Evolutionary conservation across 2,888 invertebrate genomes (phyloP).

Genomic region (Hirtodrosophila confusa): DNA sequence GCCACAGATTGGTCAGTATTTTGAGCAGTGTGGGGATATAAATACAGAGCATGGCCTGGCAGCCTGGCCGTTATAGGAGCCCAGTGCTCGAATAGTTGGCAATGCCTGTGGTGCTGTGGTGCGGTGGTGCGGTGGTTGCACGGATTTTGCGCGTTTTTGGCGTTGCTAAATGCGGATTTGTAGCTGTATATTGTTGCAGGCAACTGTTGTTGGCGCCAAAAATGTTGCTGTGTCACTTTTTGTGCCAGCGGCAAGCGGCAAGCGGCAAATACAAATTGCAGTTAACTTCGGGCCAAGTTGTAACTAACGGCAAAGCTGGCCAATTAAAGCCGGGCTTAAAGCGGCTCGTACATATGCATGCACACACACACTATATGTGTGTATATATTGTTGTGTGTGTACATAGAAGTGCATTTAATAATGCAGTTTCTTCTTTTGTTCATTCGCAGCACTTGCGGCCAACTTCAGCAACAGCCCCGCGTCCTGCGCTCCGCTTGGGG

Average conservation of each 20-base stretch:
- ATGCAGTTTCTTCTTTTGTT: slow-evolving; percentile 47
- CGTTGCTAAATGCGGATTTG: slow-evolving; percentile 52
- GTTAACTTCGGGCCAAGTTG: slow-evolving; percentile 34
- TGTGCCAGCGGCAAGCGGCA: not conserved
- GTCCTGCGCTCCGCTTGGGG: not conserved
- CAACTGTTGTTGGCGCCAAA: slow-evolving; percentile 13
- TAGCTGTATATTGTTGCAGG: slow-evolving; percentile 34
- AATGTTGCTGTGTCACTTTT: slow-evolving; percentile 1
- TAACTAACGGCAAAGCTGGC: slow-evolving; percentile 10
- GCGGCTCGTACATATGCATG: slow-evolving; percentile 1
- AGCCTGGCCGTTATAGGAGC: no score
- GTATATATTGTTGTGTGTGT: not conserved
- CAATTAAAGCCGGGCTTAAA: slow-evolving; percentile 48
- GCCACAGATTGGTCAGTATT: not conserved
- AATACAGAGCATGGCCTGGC: not conserved
- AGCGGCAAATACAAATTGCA: slow-evolving; percentile 7
- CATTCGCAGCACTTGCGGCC: slow-evolving; percentile 49
- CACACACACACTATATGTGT: slow-evolving; percentile 1
- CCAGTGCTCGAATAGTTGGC: slow-evolving; percentile 32
- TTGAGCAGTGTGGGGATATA: not conserved
- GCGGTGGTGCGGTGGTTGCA: slow-evolving; percentile 32
- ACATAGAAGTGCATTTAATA: slow-evolving; percentile 38
- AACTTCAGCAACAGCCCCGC: slow-evolving; percentile 39
- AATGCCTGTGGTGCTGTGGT: slow-evolving; percentile 16
- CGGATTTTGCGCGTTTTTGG: slow-evolving; percentile 46